Conservation (phyloP, 2,888 invertebrate species). For the Erebia ligea region DNA sequence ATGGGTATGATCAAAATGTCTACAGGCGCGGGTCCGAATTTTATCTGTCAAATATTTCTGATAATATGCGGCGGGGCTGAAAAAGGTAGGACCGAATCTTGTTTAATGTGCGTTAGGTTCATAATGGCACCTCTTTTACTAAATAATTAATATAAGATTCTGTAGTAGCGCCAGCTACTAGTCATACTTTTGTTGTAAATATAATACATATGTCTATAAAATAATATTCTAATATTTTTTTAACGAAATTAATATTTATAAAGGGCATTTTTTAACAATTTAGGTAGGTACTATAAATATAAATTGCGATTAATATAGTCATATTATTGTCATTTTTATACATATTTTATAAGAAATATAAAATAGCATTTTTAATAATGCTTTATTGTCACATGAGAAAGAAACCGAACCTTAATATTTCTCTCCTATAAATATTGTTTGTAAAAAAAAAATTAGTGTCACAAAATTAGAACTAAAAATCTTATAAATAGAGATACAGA, state of each 20-base stretch:
- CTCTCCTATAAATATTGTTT: no score
- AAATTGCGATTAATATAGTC: no score
- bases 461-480: neutral
- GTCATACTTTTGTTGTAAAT: neutral
- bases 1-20: no score
- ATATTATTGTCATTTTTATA: no score
- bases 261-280: neutral
- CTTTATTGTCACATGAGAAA: no score
- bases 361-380: neutral
- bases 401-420: no score
- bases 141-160: neutral
- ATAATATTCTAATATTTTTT: neutral
- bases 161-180: neutral
- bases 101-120: neutral
- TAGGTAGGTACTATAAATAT: neutral
- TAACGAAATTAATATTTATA: neutral
- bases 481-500: neutral
- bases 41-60: no score
- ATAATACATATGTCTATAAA: neutral
- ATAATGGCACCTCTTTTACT: slow-evolving; percentile 4
- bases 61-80: no score
- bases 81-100: neutral
- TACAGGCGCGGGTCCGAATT: no score
- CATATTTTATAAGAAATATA: neutral
- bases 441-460: neutral